Evolutionary conservation across 2,113 vertebrate genomes (phyloP).

Genomic region (Antigone vipio): DNA sequence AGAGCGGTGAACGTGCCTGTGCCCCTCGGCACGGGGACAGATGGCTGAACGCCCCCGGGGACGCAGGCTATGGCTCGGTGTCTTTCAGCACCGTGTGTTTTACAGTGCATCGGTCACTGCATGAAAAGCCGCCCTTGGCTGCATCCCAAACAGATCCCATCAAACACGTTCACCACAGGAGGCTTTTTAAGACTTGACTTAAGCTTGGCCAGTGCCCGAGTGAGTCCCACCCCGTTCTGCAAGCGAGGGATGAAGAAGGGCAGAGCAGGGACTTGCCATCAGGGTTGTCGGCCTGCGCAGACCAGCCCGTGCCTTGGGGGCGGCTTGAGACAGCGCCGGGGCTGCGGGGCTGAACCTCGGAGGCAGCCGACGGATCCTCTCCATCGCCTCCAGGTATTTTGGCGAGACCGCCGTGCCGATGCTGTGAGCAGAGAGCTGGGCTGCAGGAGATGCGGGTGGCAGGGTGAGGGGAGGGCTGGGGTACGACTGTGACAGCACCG

Average conservation of each 20-base stretch:
- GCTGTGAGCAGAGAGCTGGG: neutral
- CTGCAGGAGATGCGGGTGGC: neutral
- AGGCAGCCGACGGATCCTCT: neutral
- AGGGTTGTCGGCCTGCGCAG: neutral
- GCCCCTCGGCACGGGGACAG: neutral
- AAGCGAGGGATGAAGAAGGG: neutral
- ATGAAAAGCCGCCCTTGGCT: neutral
- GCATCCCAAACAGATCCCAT: neutral
- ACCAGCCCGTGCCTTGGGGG: neutral
- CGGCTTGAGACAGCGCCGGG: neutral
- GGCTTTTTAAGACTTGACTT: neutral
- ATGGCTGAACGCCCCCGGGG: neutral
- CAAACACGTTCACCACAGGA: neutral
- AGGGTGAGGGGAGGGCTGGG: neutral
- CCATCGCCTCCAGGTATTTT: neutral
- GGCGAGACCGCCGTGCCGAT: accelerated
- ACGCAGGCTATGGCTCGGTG: accelerated
- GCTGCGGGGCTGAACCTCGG: no score
- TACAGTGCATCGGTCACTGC: neutral
- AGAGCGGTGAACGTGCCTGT: accelerated
- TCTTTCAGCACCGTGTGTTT: accelerated
- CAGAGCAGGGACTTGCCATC: neutral
- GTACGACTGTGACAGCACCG: accelerated
- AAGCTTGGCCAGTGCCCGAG: neutral
- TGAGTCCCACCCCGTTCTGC: neutral